Evolutionary conservation across 2,113 vertebrate species (phyloP), one percentile per base, ranked within the genome.

Genomic region (Hemicordylus capensis): DNA sequence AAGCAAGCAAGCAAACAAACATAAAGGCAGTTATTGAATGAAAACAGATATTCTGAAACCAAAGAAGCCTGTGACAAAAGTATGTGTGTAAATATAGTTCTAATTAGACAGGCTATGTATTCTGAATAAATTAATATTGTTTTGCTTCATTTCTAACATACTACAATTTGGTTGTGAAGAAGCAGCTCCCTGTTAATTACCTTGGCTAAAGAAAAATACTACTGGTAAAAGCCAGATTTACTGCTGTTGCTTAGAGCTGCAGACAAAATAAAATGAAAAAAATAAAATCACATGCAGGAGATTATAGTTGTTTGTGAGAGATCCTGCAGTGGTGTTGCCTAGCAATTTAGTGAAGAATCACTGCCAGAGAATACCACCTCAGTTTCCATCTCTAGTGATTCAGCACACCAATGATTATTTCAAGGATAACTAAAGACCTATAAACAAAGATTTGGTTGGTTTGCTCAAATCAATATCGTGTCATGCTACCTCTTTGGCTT

Each of bases 241-340:
- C 93, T 94, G 88, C 95, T 83, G 97, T 97, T 97, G 97, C 97
- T 97, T 93, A 95, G 94, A 95, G 97, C 96, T 97, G 97, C 97
- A 89, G 96, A 96, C 94, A 91, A 94, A 95, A 95, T 88, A 93
- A 96, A 94, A 95, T 94, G 54, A 83, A 94, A 95, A 94, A 92
- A 95, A 94, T 95, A 93, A 95, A 94, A 95, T 94, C 90, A 80
- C 79, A 81, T 67, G 85, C 88, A 28, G 91, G 91, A 91, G 91
- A 94, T 90, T 92, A 95, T 51, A 67, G 95, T 95, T 92, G 95
- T 93, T 92, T 94, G 87, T 84, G 90, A 88, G 95, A 94, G 94
- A 93, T 95, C 91, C 94, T 94, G 96, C 96, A 92, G 93, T 93
- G 94, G 89, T 90, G 97, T 98, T 97, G 97, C 98, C 96, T 96